Conservation (phyloP, 35 echinoderm and acorn worm species). For the Hemicentrotus pulcherrimus region DNA sequence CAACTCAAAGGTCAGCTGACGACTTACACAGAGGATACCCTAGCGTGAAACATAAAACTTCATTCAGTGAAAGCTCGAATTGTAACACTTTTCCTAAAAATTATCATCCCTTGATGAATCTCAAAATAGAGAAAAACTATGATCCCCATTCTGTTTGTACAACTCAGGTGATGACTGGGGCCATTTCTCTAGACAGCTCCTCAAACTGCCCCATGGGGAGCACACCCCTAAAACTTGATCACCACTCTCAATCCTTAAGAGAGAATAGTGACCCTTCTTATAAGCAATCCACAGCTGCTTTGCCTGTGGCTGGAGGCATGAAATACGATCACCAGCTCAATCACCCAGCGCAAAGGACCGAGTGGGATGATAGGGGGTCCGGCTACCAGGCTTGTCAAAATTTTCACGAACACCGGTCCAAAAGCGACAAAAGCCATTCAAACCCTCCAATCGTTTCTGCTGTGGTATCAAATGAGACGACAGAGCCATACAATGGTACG, state of each 20-base stretch:
- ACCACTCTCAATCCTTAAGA: not conserved
- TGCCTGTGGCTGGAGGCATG: not conserved
- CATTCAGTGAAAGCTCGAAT: not conserved
- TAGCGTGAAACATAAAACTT: not conserved
- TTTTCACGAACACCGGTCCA: not conserved
- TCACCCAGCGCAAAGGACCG: not conserved
- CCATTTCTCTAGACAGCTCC: not conserved
- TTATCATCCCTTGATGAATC: not conserved
- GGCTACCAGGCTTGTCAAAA: not conserved
- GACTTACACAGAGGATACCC: not conserved
- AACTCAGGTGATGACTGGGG: not conserved
- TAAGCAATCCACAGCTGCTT: not conserved
- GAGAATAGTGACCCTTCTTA: not conserved
- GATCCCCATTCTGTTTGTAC: not conserved
- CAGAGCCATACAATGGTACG: not conserved
- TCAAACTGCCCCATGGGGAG: not conserved
- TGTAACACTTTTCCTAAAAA: constrained; percentile 1
- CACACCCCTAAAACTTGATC: not conserved
- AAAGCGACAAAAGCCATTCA: not conserved
- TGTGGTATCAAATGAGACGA: not conserved
- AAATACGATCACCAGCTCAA: not conserved
- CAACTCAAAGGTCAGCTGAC: not conserved
- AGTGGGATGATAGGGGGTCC: not conserved
- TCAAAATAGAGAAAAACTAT: not conserved
- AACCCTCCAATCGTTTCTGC: not conserved